These are phyloP conservation scores for Monopterus albus DNA, from an alignment of 2,113 vertebrate species.

Conservation along the genomic window DNA sequence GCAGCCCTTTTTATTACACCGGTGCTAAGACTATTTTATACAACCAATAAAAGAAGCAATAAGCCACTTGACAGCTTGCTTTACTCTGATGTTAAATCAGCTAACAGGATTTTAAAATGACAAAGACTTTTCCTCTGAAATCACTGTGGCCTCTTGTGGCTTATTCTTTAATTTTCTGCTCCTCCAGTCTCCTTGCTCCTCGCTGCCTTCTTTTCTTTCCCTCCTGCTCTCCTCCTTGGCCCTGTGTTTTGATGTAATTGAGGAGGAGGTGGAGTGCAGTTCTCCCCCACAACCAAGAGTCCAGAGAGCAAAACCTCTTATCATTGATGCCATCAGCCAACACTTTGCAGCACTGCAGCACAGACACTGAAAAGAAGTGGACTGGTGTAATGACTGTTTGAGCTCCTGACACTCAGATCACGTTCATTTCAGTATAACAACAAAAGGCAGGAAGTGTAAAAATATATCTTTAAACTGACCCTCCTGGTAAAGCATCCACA, in stretches of 20 bases:
- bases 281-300: slow-evolving; percentile 37
- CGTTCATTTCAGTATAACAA: slow-evolving; percentile 10
- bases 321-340: slow-evolving; percentile 61
- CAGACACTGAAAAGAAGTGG: slow-evolving; percentile 7
- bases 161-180: slow-evolving; percentile 72
- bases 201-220: not conserved
- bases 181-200: slow-evolving; percentile 32
- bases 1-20: slow-evolving; percentile 26
- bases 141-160: slow-evolving; percentile 38
- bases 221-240: slow-evolving; percentile 15
- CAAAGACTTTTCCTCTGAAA: slow-evolving; percentile 38
- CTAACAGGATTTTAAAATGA: slow-evolving; percentile 52
- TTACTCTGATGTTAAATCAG: slow-evolving; percentile 50
- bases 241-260: slow-evolving; percentile 65
- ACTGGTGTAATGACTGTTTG: slow-evolving; percentile 26
- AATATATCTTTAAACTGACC: not conserved
- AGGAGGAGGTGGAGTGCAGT: slow-evolving; percentile 43
- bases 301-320: slow-evolving; percentile 63
- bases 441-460: not conserved
- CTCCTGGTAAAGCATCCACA: not conserved
- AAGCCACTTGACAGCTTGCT: slow-evolving; percentile 40
- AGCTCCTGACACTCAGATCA: slow-evolving; percentile 30
- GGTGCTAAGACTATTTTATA: slow-evolving; percentile 27
- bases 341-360: slow-evolving; percentile 38
- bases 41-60: slow-evolving; percentile 41